phyloP scores from a whole-genome alignment of 2,113 vertebrate species.

The Riparia riparia region DNA sequence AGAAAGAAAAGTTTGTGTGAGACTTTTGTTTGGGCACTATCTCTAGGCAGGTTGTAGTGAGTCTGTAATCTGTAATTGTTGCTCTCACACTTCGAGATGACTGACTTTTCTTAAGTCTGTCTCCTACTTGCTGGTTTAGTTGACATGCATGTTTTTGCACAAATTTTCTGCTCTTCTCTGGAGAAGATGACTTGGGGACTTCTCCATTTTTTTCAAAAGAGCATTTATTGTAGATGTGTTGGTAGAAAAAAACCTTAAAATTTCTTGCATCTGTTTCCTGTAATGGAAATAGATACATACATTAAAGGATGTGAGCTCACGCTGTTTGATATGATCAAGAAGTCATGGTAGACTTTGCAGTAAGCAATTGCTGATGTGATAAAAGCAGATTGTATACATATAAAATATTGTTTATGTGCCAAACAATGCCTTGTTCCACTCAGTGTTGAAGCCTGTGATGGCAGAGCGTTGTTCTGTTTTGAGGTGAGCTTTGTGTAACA shows the following conservation, averaged over 20 bases:
- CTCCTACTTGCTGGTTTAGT: background rate
- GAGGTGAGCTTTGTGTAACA: background rate
- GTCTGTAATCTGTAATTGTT: background rate
- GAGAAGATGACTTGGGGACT: background rate
- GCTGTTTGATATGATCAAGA: background rate
- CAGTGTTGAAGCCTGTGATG: background rate
- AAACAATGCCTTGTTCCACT: background rate
- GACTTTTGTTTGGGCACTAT: background rate
- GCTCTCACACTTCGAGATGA: background rate
- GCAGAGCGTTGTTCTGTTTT: fast-evolving
- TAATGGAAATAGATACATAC: background rate
- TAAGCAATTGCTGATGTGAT: background rate
- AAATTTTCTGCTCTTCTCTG: background rate
- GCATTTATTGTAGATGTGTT: background rate
- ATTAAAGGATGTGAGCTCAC: fast-evolving
- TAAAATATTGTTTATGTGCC: background rate
- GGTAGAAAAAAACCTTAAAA: background rate
- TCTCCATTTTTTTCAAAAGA: background rate
- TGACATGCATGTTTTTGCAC: background rate
- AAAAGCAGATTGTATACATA: background rate
- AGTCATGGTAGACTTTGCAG: background rate
- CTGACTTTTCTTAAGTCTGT: background rate
- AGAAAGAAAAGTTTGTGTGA: background rate
- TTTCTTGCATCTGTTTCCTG: fast-evolving
- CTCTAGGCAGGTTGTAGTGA: background rate